Conservation (phyloP, 2,888 invertebrate species). For the Conchocele bisecta region DNA sequence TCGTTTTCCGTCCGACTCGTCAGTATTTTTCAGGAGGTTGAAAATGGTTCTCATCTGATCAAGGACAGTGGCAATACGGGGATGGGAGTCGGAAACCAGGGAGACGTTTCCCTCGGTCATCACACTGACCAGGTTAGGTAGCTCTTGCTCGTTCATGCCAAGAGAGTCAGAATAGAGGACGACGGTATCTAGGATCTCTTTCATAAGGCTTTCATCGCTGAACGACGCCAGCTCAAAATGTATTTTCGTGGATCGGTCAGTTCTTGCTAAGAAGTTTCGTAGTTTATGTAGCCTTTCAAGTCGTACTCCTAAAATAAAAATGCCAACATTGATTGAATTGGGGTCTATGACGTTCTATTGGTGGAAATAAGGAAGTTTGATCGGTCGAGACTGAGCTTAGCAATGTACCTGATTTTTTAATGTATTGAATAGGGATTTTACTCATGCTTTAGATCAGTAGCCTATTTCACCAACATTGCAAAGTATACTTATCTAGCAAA, state of each 20-base stretch:
- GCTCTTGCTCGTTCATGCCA: slow-evolving; percentile 95
- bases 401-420: no score
- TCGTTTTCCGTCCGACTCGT: slow-evolving; percentile 83
- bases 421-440: no score
- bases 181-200: slow-evolving; percentile 87
- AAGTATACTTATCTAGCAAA: no score
- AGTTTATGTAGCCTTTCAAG: slow-evolving; percentile 87
- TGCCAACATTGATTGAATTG: no score
- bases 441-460: no score
- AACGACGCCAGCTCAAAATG: slow-evolving; percentile 96
- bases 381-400: no score
- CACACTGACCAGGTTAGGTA: slow-evolving; percentile 89
- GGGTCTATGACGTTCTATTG: no score
- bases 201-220: slow-evolving; percentile 88
- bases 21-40: slow-evolving; percentile 68
- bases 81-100: slow-evolving; percentile 90
- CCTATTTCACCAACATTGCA: no score
- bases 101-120: slow-evolving; percentile 88
- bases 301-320: slow-evolving; percentile 89
- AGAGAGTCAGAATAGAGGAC: slow-evolving; percentile 91
- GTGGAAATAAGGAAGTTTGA: no score
- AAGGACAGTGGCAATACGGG: slow-evolving; percentile 90
- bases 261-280: slow-evolving; percentile 87
- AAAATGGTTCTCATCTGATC: slow-evolving; percentile 92
- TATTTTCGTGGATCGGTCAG: slow-evolving; percentile 86